These are phyloP conservation scores for Patella ulyssiponensis DNA, from an alignment of 2,888 invertebrate species.

Conservation along the genomic window DNA sequence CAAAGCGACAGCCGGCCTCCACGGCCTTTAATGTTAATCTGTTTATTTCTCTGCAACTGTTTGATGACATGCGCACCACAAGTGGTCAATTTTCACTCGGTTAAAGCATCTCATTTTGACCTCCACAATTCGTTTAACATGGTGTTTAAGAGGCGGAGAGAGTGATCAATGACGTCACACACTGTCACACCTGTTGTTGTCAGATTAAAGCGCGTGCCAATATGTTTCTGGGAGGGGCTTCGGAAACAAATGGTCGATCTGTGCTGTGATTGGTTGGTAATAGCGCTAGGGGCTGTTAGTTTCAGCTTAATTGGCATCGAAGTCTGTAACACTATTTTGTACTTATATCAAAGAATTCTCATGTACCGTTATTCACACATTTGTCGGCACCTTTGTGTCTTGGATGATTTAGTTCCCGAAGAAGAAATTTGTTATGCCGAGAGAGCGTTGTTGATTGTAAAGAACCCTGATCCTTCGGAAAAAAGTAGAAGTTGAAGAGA, in stretches of 20 bases:
- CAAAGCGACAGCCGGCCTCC: slow-evolving; percentile 5
- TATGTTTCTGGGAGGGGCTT: not conserved
- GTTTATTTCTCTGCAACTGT: slow-evolving; percentile 2
- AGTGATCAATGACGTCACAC: not conserved
- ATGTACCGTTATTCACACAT: slow-evolving; percentile 2
- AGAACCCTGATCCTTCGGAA: no score
- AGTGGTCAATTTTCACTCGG: slow-evolving; percentile 7
- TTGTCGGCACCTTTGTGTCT: slow-evolving; percentile 5
- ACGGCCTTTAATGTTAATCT: not conserved
- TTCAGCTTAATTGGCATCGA: not conserved
- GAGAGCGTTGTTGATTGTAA: no score
- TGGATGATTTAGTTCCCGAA: not conserved
- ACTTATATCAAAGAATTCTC: not conserved
- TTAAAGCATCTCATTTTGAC: slow-evolving; percentile 1
- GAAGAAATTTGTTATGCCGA: no score
- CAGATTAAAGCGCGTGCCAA: slow-evolving; percentile 25
- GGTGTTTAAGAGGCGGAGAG: not conserved
- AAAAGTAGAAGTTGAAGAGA: no score
- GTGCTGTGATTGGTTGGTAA: not conserved
- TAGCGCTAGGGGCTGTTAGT: not conserved
- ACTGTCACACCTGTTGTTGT: slow-evolving; percentile 27
- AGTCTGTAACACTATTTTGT: not conserved
- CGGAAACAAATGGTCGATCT: not conserved
- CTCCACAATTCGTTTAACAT: not conserved
- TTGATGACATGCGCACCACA: slow-evolving; percentile 7